Conservation (phyloP, 2,113 vertebrate genomes). For the Dasypus novemcinctus region DNA sequence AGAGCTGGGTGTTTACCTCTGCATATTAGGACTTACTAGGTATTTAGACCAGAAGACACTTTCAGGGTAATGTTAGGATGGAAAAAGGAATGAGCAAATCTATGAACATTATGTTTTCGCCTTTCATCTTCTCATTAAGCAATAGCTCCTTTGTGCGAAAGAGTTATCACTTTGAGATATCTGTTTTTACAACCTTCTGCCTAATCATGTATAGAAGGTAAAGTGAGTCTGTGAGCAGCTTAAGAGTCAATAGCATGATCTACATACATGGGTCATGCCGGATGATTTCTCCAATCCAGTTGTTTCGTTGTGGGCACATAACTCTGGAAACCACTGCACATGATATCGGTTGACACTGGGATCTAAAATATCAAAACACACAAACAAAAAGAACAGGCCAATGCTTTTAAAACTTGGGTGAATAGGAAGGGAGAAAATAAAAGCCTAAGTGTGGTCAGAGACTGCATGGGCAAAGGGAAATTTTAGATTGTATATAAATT, state of each 20-base stretch:
- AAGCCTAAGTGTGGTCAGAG: fast-evolving
- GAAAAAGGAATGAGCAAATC: fast-evolving
- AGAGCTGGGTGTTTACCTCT: fast-evolving
- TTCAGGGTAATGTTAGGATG: fast-evolving
- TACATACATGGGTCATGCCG: conserved; percentile 87
- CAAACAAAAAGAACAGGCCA: background rate
- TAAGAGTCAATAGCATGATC: fast-evolving
- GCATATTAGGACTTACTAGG: fast-evolving
- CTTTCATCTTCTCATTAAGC: fast-evolving
- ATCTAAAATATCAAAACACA: conserved; percentile 79
- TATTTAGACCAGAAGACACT: fast-evolving
- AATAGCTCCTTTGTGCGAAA: fast-evolving
- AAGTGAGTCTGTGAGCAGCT: fast-evolving
- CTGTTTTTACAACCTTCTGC: fast-evolving
- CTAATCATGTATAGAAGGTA: fast-evolving
- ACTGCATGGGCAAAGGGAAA: no score
- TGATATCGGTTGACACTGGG: conserved; percentile 86
- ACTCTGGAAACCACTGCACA: conserved; percentile 92
- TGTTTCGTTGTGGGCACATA: conserved; percentile 90
- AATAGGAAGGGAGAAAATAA: fast-evolving
- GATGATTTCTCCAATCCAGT: conserved; percentile 84
- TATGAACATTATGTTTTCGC: fast-evolving
- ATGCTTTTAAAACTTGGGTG: fast-evolving
- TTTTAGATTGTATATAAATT: no score
- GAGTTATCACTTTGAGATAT: fast-evolving